Evolutionary conservation across 1,140 invertebrate species (phyloP), one percentile per base, ranked within the genome.

Genomic region (Druon quercuslanigerum): DNA sequence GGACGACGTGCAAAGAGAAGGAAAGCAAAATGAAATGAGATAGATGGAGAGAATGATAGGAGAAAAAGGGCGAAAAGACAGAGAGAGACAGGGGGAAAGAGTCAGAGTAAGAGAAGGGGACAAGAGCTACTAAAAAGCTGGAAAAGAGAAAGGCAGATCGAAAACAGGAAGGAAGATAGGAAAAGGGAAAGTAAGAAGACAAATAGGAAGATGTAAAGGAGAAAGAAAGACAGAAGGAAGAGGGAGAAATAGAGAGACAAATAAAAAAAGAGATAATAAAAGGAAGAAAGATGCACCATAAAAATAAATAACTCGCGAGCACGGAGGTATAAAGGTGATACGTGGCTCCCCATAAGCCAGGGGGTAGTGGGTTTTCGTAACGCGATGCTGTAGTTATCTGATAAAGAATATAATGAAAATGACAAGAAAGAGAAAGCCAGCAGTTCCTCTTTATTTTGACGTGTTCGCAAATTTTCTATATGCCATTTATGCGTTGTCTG

Each of bases 221-320:
- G 60, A n/a, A 20, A 66, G 25, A 60, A 17, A 9, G 25, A 66
- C 16, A 46, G 33, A 40, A 66, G n/a, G 40, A 9, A 46, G n/a
- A 66, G 52, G 72, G 51, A 76, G 77, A 75, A 73, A 80, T 76
- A 73, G 74, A n/a, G 56, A 57, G 16, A 60, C 19, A 9, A n/a
- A 25, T 46, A 75, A 0, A 72, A 16, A 17, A 19, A 19, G 17
- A 46, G 16, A 52, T 14, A 25, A 54, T 12, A 6, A 3, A 52
- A n/a, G 19, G 71, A 25, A 70, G 82, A 81, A 81, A 79, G 80
- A 86, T 87, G 84, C 84, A 85, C 88, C 88, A 90, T 91, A 90
- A 90, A 91, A 90, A 91, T 90, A 88, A 88, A 90, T 89, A 89
- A 89, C 88, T 85, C 82, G 84, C 84, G 76, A 81, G 79, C 75